Percentiles rank a stretch among this genome's conserved stretches.
Evolutionary conservation across 1,140 invertebrate genomes (phyloP).

Genomic region (Chrysomallon squamiferum): DNA sequence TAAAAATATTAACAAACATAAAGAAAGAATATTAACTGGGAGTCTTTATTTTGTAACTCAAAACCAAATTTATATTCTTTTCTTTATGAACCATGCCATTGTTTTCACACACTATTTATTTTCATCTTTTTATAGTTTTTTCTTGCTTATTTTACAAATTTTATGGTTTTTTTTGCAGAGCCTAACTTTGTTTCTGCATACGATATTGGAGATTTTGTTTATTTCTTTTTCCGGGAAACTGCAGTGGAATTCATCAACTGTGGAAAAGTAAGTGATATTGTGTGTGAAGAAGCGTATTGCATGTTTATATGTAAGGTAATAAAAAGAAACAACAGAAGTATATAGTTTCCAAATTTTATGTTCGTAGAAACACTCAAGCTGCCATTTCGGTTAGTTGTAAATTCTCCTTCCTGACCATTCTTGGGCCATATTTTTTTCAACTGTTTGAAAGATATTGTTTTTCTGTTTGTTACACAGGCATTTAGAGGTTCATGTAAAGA

Average conservation of each 20-base stretch:
- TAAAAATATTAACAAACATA: no score
- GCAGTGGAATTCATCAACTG: conserved; percentile 93
- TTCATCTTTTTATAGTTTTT: no score
- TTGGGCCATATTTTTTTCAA: no score
- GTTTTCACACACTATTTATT: no score
- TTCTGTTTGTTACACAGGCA: no score
- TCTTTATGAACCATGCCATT: no score
- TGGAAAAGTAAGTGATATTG: conserved; percentile 72
- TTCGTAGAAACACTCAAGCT: no score
- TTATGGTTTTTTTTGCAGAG: conserved; percentile 61
- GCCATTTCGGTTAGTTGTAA: no score
- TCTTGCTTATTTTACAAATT: not conserved
- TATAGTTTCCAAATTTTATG: not conserved
- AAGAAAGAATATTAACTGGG: no score
- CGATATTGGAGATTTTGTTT: conserved; percentile 86
- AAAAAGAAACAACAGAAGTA: not conserved
- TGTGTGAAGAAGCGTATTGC: not conserved
- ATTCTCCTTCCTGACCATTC: no score
- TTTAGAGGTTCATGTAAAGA: no score
- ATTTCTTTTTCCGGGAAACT: conserved; percentile 89
- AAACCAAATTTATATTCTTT: not conserved
- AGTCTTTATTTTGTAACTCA: not conserved
- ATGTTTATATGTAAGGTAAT: not conserved
- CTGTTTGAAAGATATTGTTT: no score
- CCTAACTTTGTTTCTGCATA: conserved; percentile 92